Evolutionary conservation across 92 coral and sea anemone genomes (phyloP), one percentile per base, ranked within the genome.

Genomic region (Diadumene lineata): DNA sequence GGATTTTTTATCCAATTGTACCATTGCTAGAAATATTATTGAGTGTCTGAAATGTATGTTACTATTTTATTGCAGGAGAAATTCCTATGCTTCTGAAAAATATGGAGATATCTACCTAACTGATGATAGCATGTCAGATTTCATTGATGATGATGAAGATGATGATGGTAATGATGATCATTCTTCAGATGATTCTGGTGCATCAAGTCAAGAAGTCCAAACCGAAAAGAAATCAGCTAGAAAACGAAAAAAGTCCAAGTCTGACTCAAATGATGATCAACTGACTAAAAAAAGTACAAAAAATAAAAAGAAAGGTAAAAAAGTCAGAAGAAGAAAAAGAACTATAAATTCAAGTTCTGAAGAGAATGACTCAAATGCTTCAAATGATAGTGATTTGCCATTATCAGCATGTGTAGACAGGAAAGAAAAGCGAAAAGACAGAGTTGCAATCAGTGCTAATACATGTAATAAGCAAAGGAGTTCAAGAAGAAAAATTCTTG

Each of bases 61-160:
- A n/a, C n/a, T n/a, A 61, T 34, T 60, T 24, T 57, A 17, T 30
- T 70, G 19, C 68, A 85, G 93, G 58, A 81, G 88, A 27, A 77
- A 90, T 32, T 80, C 97, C 0, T 94, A 94, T 88, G 97, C 87
- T 19, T 76, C 92, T 30, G 97, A 92, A 15, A 81, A 70, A 79
- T 86, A 64, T 68, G 81, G 82, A 23, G 69, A 70, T 23, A 60
- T 75, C 67, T 82, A 78, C 65, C 69, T 66, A 8, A 84, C 87
- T 32, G 98, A 87, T 31, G 85, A 88, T 63, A 86, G 84, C 33
- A 31, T 94, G 82, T 90, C 98, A 64, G 97, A 91, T 72, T 94
- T 94, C 64, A 91, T 94, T 56, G 85, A 76, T 72, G 98, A 94
- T 84, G 86, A 65, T 71, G 82, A 74, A 50, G 91, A 82, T 31